phyloP scores from a whole-genome alignment of 2,888 invertebrate genomes.

The Amaurobius ferox region DNA sequence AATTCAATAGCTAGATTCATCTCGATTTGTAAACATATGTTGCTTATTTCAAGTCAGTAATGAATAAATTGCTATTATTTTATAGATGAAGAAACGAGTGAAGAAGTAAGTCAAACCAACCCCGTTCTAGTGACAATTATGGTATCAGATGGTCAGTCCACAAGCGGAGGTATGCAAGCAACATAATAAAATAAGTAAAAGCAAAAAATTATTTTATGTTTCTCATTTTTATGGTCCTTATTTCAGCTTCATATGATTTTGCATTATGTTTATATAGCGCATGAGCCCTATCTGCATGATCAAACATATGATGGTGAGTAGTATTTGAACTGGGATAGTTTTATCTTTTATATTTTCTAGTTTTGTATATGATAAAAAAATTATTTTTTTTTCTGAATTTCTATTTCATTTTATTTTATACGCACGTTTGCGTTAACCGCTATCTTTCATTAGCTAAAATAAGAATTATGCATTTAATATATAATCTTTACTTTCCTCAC shows the following conservation, averaged over 20 bases:
- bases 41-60: too few species aligned
- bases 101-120: slow-evolving; percentile 41
- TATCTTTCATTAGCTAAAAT: too few species aligned
- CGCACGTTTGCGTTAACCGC: too few species aligned
- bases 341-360: too few species aligned
- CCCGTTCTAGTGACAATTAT: slow-evolving; percentile 67
- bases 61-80: not conserved
- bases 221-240: slow-evolving; percentile 18
- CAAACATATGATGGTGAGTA: slow-evolving; percentile 15
- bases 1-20: too few species aligned
- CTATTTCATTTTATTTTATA: too few species aligned
- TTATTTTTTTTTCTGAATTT: too few species aligned
- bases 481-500: too few species aligned
- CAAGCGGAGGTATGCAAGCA: slow-evolving; percentile 44
- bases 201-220: slow-evolving; percentile 1
- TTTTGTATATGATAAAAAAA: too few species aligned
- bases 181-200: not conserved
- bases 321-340: not conserved
- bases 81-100: slow-evolving; percentile 40
- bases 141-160: slow-evolving; percentile 53
- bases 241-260: slow-evolving; percentile 30
- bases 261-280: slow-evolving; percentile 36
- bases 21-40: too few species aligned
- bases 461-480: too few species aligned
- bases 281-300: slow-evolving; percentile 14